Evolutionary conservation across 2,113 vertebrate species (phyloP).

Genomic region (Haemorhous mexicanus): DNA sequence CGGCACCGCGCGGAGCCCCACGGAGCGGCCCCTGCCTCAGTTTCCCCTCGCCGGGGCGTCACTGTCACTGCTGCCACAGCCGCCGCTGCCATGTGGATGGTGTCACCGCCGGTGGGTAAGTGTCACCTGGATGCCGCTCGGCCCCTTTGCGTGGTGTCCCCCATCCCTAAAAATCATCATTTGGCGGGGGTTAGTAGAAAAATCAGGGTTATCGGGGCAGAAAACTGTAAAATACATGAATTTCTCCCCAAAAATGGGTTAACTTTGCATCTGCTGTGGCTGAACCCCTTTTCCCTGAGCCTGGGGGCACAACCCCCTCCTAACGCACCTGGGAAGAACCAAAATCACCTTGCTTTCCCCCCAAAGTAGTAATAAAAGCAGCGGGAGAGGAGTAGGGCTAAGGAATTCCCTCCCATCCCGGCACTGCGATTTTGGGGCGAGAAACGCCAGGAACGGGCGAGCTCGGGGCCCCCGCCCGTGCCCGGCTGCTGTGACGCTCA

Average conservation of each 20-base stretch:
- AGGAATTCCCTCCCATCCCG: neutral
- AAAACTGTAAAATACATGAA: fast-evolving
- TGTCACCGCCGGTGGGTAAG: conserved; percentile 49
- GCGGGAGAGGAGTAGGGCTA: neutral
- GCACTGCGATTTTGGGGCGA: neutral
- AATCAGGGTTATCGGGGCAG: neutral
- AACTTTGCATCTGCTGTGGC: neutral
- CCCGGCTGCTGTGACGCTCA: neutral
- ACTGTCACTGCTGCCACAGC: neutral
- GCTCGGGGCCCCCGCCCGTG: fast-evolving
- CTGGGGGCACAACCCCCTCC: neutral
- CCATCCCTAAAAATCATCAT: neutral
- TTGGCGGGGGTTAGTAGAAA: neutral
- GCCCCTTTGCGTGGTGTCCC: neutral
- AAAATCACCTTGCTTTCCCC: neutral
- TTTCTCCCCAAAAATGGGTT: fast-evolving
- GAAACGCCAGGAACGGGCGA: fast-evolving
- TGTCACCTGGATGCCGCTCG: neutral
- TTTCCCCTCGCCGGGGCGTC: neutral
- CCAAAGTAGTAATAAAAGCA: neutral
- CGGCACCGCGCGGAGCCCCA: neutral
- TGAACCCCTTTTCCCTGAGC: neutral
- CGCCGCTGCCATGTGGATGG: conserved; percentile 44
- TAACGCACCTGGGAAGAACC: neutral
- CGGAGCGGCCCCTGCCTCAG: conserved; percentile 27